These are phyloP conservation scores for Neosilurus hyrtlii DNA, from an alignment of 2,797 vertebrate species.

Conservation along the genomic window DNA sequence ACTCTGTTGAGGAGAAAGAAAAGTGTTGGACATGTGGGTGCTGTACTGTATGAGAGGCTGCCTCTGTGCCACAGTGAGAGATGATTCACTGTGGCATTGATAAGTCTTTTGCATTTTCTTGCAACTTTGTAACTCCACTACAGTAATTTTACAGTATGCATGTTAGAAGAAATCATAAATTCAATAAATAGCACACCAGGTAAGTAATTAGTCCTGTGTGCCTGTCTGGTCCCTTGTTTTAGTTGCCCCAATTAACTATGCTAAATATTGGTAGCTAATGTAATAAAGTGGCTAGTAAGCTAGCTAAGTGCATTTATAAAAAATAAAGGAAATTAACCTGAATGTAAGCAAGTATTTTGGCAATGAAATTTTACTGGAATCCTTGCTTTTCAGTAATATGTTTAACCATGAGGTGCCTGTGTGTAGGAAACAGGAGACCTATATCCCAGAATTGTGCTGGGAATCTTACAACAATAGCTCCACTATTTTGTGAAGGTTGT, in stretches of 20 bases:
- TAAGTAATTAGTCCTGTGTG: not conserved
- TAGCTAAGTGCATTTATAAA: not conserved
- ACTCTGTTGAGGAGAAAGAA: conserved; percentile 57
- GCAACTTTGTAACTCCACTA: not conserved
- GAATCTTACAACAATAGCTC: not conserved
- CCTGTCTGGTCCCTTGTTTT: not conserved
- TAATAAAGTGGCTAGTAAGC: not conserved
- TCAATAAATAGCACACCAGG: not conserved
- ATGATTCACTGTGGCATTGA: conserved; percentile 45
- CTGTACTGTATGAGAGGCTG: conserved; percentile 45
- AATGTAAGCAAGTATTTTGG: not conserved
- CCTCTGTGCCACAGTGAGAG: conserved; percentile 39
- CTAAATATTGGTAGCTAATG: not conserved
- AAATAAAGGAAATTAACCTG: not conserved
- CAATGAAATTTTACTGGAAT: not conserved
- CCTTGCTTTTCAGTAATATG: not conserved
- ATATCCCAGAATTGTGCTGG: not conserved
- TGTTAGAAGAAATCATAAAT: not conserved
- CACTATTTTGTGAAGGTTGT: not conserved
- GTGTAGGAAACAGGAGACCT: not conserved
- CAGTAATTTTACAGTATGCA: not conserved
- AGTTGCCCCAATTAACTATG: not conserved
- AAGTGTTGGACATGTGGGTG: conserved; percentile 50
- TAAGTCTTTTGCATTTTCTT: conserved; percentile 19
- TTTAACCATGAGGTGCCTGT: not conserved